Conservation (phyloP, 2,797 vertebrate genomes). For the Petrocephalus schoutedeni region DNA sequence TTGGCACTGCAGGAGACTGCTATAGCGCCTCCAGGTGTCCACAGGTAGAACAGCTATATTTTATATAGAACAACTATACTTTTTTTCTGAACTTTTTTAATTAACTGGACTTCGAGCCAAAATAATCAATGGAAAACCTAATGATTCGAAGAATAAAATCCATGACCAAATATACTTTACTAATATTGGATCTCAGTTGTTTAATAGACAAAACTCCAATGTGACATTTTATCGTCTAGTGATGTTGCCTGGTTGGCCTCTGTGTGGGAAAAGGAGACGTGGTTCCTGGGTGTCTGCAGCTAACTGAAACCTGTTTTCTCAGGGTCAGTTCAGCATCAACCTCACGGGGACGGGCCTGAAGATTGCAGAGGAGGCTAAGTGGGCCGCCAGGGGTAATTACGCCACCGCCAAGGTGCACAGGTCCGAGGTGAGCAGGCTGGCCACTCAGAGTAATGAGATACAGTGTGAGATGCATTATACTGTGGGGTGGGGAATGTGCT, state of each 20-base stretch:
- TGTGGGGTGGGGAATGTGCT: not conserved
- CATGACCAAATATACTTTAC: not conserved
- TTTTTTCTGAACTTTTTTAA: not conserved
- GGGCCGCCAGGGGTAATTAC: conserved; percentile 88
- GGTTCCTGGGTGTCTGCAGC: not conserved
- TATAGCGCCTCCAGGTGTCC: conserved; percentile 93
- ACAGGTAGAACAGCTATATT: conserved; percentile 64
- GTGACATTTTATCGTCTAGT: not conserved
- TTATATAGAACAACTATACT: not conserved
- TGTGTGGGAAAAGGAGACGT: not conserved
- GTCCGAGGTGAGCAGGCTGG: conserved; percentile 73
- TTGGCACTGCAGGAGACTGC: conserved; percentile 92
- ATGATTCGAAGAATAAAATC: not conserved
- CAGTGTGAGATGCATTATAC: not conserved
- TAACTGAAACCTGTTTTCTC: conserved; percentile 23
- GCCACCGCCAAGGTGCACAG: conserved; percentile 80
- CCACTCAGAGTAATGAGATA: too few species aligned
- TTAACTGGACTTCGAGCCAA: not conserved
- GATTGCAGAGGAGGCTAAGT: conserved; percentile 76
- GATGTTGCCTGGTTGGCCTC: not conserved
- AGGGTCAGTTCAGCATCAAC: conserved; percentile 96
- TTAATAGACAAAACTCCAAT: not conserved
- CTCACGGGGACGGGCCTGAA: conserved; percentile 82
- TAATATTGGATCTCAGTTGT: not conserved
- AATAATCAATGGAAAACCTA: not conserved